Conservation (phyloP, 2,888 invertebrate species). For the Dynastes tityus region DNA sequence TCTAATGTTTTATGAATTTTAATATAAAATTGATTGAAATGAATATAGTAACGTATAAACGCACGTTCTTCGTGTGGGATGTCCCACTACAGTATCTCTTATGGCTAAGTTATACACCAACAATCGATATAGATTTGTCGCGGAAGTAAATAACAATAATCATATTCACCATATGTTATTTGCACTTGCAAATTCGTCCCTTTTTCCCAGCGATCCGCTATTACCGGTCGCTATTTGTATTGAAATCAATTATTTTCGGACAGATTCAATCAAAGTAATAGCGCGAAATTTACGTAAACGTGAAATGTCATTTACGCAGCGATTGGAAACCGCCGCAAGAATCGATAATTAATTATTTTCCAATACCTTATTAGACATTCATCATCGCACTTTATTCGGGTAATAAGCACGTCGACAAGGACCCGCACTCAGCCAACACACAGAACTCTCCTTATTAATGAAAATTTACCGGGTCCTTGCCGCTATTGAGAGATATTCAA, state of each 20-base stretch:
- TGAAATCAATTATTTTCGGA: slow-evolving; percentile 33
- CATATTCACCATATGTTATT: background rate
- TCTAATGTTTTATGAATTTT: too few relatives aligned
- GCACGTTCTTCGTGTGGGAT: too few relatives aligned
- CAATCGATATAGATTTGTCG: background rate
- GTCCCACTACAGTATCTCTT: too few relatives aligned
- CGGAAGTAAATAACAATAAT: slow-evolving; percentile 4
- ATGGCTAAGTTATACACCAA: too few relatives aligned
- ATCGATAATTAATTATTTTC: slow-evolving; percentile 39
- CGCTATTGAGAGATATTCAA: slow-evolving; percentile 21
- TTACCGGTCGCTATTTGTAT: background rate
- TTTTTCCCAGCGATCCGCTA: background rate
- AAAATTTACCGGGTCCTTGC: background rate
- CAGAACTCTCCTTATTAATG: background rate
- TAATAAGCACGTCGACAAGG: slow-evolving; percentile 12
- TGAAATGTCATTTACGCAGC: slow-evolving; percentile 28
- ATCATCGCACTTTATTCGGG: slow-evolving; percentile 28
- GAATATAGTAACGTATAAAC: too few relatives aligned
- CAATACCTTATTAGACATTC: slow-evolving; percentile 42
- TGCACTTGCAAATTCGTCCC: background rate
- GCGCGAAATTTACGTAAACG: slow-evolving; percentile 32
- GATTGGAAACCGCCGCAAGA: background rate
- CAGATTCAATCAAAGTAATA: slow-evolving; percentile 34
- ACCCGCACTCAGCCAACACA: background rate
- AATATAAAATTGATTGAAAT: too few relatives aligned